These are phyloP conservation scores for Cromileptes altivelis DNA, from an alignment of 2,113 vertebrate genomes.

Conservation along the genomic window DNA sequence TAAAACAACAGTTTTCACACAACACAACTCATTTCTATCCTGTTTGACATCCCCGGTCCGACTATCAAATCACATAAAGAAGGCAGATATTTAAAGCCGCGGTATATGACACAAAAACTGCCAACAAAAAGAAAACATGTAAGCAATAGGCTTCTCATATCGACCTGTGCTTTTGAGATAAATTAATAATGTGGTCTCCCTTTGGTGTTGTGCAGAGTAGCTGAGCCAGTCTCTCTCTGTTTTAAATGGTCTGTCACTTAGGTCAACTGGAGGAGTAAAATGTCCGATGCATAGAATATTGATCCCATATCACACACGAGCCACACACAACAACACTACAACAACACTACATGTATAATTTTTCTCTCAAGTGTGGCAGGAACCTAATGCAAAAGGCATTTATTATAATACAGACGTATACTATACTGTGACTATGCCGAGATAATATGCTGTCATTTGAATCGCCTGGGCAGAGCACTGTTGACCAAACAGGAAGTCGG, in stretches of 20 bases:
- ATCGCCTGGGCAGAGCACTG: conserved; percentile 10
- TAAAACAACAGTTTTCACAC: not conserved
- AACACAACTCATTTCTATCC: not conserved
- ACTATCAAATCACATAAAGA: conserved; percentile 10
- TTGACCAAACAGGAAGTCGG: conserved; percentile 44
- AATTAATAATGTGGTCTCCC: conserved; percentile 79
- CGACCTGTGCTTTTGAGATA: conserved; percentile 77
- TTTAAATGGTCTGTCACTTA: conserved; percentile 81
- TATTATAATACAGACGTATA: conserved; percentile 50
- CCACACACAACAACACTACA: conserved; percentile 56
- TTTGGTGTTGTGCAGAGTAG: conserved; percentile 65
- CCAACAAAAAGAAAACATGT: conserved; percentile 61
- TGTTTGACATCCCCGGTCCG: not conserved
- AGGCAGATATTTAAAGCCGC: conserved; percentile 35
- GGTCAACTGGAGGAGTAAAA: conserved; percentile 80
- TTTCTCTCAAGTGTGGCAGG: conserved; percentile 59
- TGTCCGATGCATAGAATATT: conserved; percentile 75
- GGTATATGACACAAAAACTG: conserved; percentile 34
- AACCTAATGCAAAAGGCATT: conserved; percentile 68
- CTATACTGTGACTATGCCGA: conserved; percentile 50
- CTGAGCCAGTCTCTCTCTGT: conserved; percentile 67
- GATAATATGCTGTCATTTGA: conserved; percentile 35
- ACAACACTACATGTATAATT: conserved; percentile 61
- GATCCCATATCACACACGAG: conserved; percentile 70
- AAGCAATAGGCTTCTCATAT: conserved; percentile 69